Evolutionary conservation across 2,888 invertebrate species (phyloP), one percentile per base, ranked within the genome.

Genomic region (Clunio marinus): DNA sequence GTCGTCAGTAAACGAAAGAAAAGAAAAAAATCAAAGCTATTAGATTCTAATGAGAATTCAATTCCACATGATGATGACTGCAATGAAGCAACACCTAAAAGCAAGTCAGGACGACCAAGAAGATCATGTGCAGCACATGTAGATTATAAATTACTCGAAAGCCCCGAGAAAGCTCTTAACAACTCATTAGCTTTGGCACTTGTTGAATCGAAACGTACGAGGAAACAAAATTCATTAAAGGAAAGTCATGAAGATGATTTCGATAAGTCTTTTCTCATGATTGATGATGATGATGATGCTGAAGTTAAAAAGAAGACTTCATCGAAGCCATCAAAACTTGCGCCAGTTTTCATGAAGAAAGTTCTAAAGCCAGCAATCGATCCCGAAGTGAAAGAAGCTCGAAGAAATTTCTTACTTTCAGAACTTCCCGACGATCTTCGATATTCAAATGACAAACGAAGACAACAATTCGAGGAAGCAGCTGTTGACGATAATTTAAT

Each of bases 321-420:
- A 10, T 35, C n/a, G 66, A 77, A 76, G 71, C 74, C 79, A 15
- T 73, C 76, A 46, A 88, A 87, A 77, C 74, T 88, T 46, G 90
- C 90, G 1, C 89, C 91, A n/a, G 80, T 91, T 57, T 91, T 91
- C 77, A 74, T 82, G 1, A 83, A 80, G 70, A 75, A 76, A 51
- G 41, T 77, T 45, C 76, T 81, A 10, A 87, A 85, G 76, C 81
- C 81, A 5, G 83, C 82, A 74, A 74, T 81, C 15, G 85, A 87
- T 78, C 81, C 83, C 15, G 81, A 79, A 66, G 77, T 81, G 46
- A 69, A 84, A 55, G 84, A 85, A 75, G 89, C 90, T 3, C 84
- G 85, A 72, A 83, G 83, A 70, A 82, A 83, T 70, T 90, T 91
- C 77, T 78, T 91, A 37, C 82, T 85, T 72, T 88, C 89, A 70